Percentiles rank a stretch among this genome's conserved stretches.
Conservation (phyloP, 2,113 vertebrate genomes). For the Corydoras sp. region DNA sequence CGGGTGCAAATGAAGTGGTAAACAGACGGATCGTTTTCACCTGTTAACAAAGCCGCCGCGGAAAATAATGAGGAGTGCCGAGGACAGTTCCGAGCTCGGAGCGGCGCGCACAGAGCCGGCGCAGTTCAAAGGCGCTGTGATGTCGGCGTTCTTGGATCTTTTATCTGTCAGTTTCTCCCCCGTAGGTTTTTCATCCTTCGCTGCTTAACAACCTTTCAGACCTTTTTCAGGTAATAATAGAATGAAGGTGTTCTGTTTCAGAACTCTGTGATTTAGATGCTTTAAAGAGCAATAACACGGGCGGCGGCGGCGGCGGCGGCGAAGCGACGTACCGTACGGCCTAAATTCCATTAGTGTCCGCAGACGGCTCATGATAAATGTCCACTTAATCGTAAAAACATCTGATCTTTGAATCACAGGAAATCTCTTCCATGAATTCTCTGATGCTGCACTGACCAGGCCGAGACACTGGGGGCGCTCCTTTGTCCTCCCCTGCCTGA, state of each 20-base stretch:
- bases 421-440: too few relatives aligned
- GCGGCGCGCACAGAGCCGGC: neutral
- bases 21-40: neutral
- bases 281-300: neutral
- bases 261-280: neutral
- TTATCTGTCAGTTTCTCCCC: neutral
- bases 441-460: too few relatives aligned
- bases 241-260: neutral
- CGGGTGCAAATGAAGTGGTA: slow-evolving; percentile 3
- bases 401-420: too few relatives aligned
- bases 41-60: neutral
- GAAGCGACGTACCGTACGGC: too few relatives aligned
- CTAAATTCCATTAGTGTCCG: neutral
- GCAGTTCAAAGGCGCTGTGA: neutral
- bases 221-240: neutral
- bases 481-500: too few relatives aligned
- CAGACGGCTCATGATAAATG: too few relatives aligned
- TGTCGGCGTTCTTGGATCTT: neutral
- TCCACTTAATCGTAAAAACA: too few relatives aligned
- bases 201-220: slow-evolving; percentile 12
- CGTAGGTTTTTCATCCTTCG: neutral
- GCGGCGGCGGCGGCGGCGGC: too few relatives aligned
- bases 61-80: slow-evolving; percentile 5
- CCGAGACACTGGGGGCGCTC: too few relatives aligned
- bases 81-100: neutral